Evolutionary conservation across 37 sponge, comb jelly and placozoan genomes (phyloP).

Genomic region (Tethya wilhelma): DNA sequence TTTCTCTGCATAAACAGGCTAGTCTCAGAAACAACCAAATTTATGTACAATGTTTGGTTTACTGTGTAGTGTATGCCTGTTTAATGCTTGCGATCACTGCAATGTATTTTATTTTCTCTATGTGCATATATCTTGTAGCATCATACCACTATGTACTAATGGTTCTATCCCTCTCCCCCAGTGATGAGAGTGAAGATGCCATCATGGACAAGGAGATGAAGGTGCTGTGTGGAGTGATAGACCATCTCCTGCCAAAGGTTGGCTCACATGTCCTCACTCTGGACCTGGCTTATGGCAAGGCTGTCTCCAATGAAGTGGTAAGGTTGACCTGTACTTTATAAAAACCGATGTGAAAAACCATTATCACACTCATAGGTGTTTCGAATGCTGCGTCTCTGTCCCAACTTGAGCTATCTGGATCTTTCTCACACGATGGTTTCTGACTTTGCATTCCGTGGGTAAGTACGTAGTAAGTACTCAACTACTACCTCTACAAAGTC

Average conservation of each 20-base stretch:
- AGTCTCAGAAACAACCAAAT: no score
- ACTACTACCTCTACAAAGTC: no score
- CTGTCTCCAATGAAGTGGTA: constrained; percentile 69
- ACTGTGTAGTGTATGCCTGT: no score
- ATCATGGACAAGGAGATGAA: constrained; percentile 20
- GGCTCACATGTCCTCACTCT: constrained; percentile 62
- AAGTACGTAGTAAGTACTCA: no score
- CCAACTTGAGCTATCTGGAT: constrained; percentile 73
- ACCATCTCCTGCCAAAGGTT: constrained; percentile 70
- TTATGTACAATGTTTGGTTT: no score
- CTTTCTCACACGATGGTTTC: constrained; percentile 77
- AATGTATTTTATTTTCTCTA: no score
- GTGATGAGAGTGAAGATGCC: not conserved
- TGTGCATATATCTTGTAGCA: not conserved
- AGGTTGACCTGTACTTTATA: not conserved
- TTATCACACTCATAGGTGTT: constrained; percentile 44
- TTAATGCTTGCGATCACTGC: no score
- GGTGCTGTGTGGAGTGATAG: constrained; percentile 58
- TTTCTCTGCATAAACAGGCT: no score
- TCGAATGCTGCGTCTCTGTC: constrained; percentile 69
- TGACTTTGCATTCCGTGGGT: constrained; percentile 85
- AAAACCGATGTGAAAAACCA: not conserved
- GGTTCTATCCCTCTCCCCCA: not conserved
- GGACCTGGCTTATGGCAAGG: constrained; percentile 68
- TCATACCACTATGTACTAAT: not conserved